Percentiles rank a stretch among this genome's conserved stretches.
phyloP scores from a whole-genome alignment of 35 echinoderm and acorn worm genomes.

The Ptychodera flava region DNA sequence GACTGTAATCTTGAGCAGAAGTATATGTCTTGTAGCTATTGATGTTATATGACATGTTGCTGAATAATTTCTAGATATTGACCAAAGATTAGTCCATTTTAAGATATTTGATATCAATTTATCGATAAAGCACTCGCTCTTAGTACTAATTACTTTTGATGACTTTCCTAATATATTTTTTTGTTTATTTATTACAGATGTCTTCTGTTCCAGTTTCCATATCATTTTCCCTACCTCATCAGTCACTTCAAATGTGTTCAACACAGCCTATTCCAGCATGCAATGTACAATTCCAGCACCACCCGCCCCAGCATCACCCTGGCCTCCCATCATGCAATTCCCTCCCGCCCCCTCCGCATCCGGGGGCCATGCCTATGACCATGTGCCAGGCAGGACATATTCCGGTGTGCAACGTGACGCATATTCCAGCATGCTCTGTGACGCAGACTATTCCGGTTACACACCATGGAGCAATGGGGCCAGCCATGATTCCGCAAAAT shows the following conservation, averaged over 20 bases:
- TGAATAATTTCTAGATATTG: too few relatives aligned
- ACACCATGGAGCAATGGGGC: constrained; percentile 52
- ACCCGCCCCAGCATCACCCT: constrained; percentile 77
- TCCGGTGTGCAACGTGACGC: constrained; percentile 75
- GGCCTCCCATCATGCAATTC: constrained; percentile 68
- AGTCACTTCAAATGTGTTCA: constrained; percentile 86
- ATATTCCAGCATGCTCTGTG: constrained; percentile 82
- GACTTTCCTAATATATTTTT: too few relatives aligned
- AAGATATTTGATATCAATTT: too few relatives aligned
- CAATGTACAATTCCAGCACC: background rate
- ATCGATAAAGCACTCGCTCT: too few relatives aligned
- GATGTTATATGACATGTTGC: too few relatives aligned
- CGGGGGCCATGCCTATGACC: constrained; percentile 61
- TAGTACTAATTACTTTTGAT: too few relatives aligned
- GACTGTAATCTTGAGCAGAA: too few relatives aligned
- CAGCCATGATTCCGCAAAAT: constrained; percentile 52
- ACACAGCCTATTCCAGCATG: background rate
- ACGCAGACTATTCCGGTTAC: constrained; percentile 60
- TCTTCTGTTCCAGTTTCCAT: constrained; percentile 75
- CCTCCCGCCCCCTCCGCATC: constrained; percentile 64
- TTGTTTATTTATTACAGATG: constrained; percentile 57
- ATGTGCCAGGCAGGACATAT: constrained; percentile 89
- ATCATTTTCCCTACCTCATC: constrained; percentile 90
- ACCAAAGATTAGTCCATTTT: too few relatives aligned
- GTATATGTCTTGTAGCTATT: too few relatives aligned